Conservation (phyloP, 2,113 vertebrate genomes). For the Polyodon spathula region DNA sequence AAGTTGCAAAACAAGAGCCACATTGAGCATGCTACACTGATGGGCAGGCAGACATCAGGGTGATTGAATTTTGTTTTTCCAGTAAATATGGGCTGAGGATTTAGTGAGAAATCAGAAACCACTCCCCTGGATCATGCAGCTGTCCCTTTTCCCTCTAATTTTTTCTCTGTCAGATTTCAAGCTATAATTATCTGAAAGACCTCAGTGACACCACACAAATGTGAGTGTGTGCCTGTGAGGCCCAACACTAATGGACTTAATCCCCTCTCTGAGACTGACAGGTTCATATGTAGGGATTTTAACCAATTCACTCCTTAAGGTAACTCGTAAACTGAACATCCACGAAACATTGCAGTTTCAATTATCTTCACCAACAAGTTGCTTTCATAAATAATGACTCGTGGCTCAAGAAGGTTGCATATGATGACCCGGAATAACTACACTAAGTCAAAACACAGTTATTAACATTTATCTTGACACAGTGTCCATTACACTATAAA, state of each 20-base stretch:
- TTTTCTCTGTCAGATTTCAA: slow-evolving; percentile 84
- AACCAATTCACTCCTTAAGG: slow-evolving; percentile 37
- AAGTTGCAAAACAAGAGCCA: slow-evolving; percentile 30
- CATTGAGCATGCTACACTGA: slow-evolving; percentile 5
- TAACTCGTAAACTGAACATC: slow-evolving; percentile 35
- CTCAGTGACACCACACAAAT: slow-evolving; percentile 58
- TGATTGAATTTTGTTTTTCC: slow-evolving; percentile 48
- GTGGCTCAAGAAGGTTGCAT: no score
- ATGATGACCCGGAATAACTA: no score
- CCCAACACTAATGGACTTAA: slow-evolving; percentile 60
- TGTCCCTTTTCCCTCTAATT: slow-evolving; percentile 81
- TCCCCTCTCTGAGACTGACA: slow-evolving; percentile 50
- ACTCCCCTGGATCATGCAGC: slow-evolving; percentile 53
- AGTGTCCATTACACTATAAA: no score
- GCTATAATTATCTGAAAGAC: slow-evolving; percentile 80
- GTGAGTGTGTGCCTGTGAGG: slow-evolving; percentile 46
- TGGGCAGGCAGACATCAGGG: slow-evolving; percentile 25
- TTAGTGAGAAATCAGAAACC: slow-evolving; percentile 60
- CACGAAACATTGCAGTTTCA: neutral
- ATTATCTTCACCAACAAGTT: no score
- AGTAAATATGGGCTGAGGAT: slow-evolving; percentile 46
- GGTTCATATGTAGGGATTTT: slow-evolving; percentile 60
- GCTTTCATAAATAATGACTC: neutral
- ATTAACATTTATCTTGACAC: no score
- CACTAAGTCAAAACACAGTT: no score